Conservation (phyloP, 1,140 invertebrate genomes). For the Acyrthosiphon pisum region DNA sequence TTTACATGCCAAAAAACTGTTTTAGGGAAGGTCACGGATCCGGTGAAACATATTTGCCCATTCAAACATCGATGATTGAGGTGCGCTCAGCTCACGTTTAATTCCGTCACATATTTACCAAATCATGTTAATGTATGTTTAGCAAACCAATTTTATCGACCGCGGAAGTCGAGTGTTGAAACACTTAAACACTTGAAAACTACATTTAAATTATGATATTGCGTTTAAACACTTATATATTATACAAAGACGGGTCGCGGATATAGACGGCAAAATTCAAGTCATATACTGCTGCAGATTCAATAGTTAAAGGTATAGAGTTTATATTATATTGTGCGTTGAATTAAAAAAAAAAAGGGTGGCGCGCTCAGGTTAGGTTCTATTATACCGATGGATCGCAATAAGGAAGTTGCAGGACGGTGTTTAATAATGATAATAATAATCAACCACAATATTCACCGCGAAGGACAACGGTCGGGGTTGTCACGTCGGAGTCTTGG, state of each 20-base stretch:
- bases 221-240: no score
- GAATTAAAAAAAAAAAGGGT: no score
- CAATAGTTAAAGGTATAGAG: no score
- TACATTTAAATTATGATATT: no score
- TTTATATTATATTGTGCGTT: neutral
- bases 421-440: neutral
- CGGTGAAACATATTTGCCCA: neutral
- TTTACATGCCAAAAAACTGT: neutral
- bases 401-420: neutral
- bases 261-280: no score
- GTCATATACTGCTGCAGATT: no score
- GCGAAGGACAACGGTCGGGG: neutral
- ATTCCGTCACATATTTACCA: neutral
- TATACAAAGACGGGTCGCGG: no score
- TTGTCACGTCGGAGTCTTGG: neutral
- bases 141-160: neutral
- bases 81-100: neutral
- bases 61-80: neutral
- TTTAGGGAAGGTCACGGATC: neutral
- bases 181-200: neutral
- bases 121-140: neutral
- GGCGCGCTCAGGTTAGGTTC: neutral
- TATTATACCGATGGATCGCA: neutral
- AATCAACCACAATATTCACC: neutral
- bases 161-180: neutral